A percentile compares a stretch with the other conserved stretches of the same genome.
These are phyloP conservation scores for Psix sp. DNA, from an alignment of 1,140 invertebrate genomes.

Conservation along the genomic window DNA sequence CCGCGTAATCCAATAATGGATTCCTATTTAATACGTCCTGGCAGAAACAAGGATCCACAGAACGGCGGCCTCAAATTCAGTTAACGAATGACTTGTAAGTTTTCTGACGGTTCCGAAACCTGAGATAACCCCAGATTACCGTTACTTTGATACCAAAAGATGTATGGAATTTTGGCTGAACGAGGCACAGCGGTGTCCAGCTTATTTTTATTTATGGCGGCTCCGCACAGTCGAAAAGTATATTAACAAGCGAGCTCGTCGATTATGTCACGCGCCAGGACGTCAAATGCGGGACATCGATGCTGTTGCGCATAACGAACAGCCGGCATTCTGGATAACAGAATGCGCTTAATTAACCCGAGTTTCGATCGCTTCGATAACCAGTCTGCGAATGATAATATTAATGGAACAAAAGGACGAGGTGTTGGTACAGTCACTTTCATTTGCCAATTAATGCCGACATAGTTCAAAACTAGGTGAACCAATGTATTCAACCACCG, in stretches of 20 bases:
- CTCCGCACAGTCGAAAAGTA: not conserved
- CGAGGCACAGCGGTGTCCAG: slow-evolving; percentile 3
- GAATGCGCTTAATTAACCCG: slow-evolving; percentile 26
- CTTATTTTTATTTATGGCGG: slow-evolving; percentile 34
- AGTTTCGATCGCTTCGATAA: slow-evolving; percentile 11
- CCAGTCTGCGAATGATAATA: slow-evolving; percentile 18
- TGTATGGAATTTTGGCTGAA: slow-evolving; percentile 51
- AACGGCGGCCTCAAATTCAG: slow-evolving; percentile 49
- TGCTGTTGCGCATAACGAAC: slow-evolving; percentile 33
- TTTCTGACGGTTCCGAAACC: slow-evolving; percentile 52
- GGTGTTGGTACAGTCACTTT: slow-evolving; percentile 33
- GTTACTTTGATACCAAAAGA: slow-evolving; percentile 53
- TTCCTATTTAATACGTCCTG: slow-evolving; percentile 38
- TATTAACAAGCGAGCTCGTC: slow-evolving; percentile 30
- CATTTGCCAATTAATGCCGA: slow-evolving; percentile 24
- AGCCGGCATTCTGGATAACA: slow-evolving; percentile 33
- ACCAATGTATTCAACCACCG: slow-evolving; percentile 48
- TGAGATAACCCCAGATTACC: slow-evolving; percentile 46
- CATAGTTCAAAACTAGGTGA: slow-evolving; percentile 52
- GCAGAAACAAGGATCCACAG: slow-evolving; percentile 47
- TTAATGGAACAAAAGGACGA: slow-evolving; percentile 32
- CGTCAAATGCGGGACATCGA: slow-evolving; percentile 29
- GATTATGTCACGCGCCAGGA: slow-evolving; percentile 29
- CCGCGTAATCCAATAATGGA: slow-evolving; percentile 46
- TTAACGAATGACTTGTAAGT: slow-evolving; percentile 53